phyloP scores from a whole-genome alignment of 2,797 vertebrate genomes.

The Sebastes taczanowskii region DNA sequence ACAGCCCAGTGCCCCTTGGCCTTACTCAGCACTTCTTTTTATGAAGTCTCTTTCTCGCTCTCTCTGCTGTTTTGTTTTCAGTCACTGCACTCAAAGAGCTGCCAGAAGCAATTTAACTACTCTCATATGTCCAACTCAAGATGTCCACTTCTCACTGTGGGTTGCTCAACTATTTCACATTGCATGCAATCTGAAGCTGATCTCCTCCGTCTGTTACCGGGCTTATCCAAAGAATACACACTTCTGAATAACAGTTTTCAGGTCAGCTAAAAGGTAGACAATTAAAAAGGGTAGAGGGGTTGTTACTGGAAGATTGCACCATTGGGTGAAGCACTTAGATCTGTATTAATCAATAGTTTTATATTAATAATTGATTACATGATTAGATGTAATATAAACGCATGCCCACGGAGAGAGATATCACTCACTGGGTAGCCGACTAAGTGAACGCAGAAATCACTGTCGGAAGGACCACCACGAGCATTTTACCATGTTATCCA shows the following conservation, averaged over 20 bases:
- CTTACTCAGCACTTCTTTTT: conserved; percentile 37
- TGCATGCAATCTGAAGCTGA: not conserved
- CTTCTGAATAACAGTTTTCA: not conserved
- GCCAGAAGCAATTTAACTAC: conserved; percentile 56
- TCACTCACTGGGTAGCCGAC: too few relatives aligned
- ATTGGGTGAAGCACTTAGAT: not conserved
- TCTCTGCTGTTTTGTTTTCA: conserved; percentile 49
- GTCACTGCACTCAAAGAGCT: conserved; percentile 34
- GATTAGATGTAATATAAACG: too few relatives aligned
- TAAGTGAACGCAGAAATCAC: too few relatives aligned
- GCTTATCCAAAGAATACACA: not conserved
- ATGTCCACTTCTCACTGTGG: conserved; percentile 22
- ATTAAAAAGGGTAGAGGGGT: not conserved
- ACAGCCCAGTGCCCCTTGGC: conserved; percentile 26
- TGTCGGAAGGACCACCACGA: too few relatives aligned
- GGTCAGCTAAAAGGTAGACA: conserved; percentile 6
- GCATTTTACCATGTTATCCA: too few relatives aligned
- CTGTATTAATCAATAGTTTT: too few relatives aligned
- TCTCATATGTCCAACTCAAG: conserved; percentile 42
- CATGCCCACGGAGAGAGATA: too few relatives aligned
- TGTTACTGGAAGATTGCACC: not conserved
- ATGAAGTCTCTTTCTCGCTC: conserved; percentile 18
- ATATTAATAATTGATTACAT: too few relatives aligned
- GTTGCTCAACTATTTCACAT: conserved; percentile 24
- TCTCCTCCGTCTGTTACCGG: not conserved